Conservation (phyloP, 2,797 vertebrate species). For the Acanthurus tractus region DNA sequence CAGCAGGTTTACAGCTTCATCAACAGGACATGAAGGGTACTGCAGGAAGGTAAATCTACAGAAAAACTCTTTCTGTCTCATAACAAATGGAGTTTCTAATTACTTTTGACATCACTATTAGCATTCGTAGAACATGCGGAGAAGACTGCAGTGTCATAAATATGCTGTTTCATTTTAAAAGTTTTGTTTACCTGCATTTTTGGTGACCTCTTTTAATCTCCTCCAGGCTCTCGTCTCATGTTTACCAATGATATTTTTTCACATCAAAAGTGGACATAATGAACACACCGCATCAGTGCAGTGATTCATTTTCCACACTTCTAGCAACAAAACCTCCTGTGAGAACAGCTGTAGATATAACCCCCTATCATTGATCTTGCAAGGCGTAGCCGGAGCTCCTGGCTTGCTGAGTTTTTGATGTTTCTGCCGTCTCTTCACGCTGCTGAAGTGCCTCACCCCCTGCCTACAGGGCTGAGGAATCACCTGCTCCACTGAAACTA, state of each 20-base stretch:
- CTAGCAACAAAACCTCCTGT: conserved; percentile 65
- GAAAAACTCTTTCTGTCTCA: conserved; percentile 5
- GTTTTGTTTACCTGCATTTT: conserved; percentile 32
- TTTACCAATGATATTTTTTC: conserved; percentile 50
- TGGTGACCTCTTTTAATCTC: conserved; percentile 37
- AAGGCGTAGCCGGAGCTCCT: conserved; percentile 52
- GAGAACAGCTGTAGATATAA: conserved; percentile 71
- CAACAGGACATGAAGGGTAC: conserved; percentile 20
- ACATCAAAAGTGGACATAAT: conserved; percentile 60
- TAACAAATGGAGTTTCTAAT: conserved; percentile 34
- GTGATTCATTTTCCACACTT: conserved; percentile 71
- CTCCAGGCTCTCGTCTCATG: conserved; percentile 40
- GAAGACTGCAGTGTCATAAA: conserved; percentile 19
- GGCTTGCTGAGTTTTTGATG: conserved; percentile 72
- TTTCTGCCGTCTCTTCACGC: conserved; percentile 55
- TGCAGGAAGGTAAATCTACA: not conserved
- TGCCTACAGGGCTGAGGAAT: conserved; percentile 65
- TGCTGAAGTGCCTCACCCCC: conserved; percentile 40
- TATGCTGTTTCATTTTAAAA: conserved; percentile 13
- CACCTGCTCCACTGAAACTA: conserved; percentile 70
- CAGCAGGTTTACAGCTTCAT: conserved; percentile 56
- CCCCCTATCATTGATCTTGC: conserved; percentile 74
- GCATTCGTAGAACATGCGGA: not conserved
- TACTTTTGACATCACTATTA: conserved; percentile 22
- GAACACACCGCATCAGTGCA: conserved; percentile 48